Conservation (phyloP, 2,113 vertebrate species). For the Myxocyprinus asiaticus region DNA sequence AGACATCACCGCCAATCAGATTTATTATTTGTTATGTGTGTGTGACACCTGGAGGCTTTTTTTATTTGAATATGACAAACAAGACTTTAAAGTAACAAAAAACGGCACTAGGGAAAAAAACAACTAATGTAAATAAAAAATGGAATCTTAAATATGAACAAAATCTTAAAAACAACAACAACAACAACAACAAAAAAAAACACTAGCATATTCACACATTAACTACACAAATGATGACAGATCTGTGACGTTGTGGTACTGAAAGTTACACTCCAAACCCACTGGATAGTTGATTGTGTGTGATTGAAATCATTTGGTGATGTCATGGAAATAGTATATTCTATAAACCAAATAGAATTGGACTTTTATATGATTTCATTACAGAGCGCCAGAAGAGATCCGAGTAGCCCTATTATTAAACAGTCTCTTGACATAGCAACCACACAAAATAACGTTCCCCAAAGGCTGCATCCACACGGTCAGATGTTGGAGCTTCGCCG, state of each 20-base stretch:
- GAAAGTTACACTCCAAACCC: constrained; percentile 31
- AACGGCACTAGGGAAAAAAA: neutral
- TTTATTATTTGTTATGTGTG: neutral
- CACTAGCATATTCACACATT: constrained; percentile 11
- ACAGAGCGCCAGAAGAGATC: constrained; percentile 3
- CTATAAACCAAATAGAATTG: constrained; percentile 2
- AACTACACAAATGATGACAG: neutral
- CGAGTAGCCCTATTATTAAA: constrained; percentile 16
- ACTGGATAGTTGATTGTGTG: neutral
- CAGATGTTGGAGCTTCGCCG: constrained; percentile 84
- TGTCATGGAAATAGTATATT: constrained; percentile 1
- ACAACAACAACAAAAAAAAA: constrained; percentile 4
- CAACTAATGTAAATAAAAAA: constrained; percentile 8
- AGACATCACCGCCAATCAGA: neutral
- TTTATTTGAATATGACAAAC: no score
- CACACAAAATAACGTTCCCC: constrained; percentile 4
- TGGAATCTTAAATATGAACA: constrained; percentile 1
- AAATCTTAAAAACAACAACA: neutral
- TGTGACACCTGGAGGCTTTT: no score
- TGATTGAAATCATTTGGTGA: constrained; percentile 32
- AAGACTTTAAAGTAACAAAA: neutral
- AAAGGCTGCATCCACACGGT: neutral
- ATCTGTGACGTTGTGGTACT: constrained; percentile 43
- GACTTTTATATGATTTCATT: neutral
- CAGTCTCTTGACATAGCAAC: constrained; percentile 6